Conservation (phyloP, 2,113 vertebrate genomes). For the Phalacrocorax pelagicus region DNA sequence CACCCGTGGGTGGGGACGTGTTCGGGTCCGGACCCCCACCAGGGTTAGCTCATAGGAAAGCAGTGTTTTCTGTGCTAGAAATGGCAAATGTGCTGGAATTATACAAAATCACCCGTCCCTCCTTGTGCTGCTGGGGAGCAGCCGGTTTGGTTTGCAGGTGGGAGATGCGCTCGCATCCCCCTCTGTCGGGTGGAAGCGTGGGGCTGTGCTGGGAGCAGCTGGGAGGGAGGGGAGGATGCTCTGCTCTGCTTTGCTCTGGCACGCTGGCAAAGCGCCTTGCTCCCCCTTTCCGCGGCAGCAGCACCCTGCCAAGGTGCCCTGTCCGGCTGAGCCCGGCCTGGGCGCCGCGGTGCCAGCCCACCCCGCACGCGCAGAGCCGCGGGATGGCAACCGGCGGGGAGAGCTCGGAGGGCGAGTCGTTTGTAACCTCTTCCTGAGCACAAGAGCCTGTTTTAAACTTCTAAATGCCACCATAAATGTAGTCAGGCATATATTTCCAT, state of each 20-base stretch:
- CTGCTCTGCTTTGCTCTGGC: not conserved
- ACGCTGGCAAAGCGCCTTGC: too few relatives aligned
- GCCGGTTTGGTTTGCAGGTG: not conserved
- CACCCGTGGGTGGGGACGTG: accelerated
- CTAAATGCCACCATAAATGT: constrained; percentile 72
- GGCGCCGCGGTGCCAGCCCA: not conserved
- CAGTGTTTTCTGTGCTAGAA: not conserved
- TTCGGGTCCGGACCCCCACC: not conserved
- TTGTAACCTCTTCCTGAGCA: constrained; percentile 61
- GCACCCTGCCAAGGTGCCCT: not conserved
- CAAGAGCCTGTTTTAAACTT: constrained; percentile 66
- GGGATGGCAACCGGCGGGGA: constrained; percentile 46
- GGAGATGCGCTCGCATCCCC: accelerated
- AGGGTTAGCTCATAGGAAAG: not conserved
- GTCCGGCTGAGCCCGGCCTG: not conserved
- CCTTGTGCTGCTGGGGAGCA: not conserved
- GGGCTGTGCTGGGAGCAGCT: too few relatives aligned
- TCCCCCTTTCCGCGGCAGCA: accelerated
- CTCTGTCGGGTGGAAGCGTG: not conserved
- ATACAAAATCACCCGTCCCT: too few relatives aligned
- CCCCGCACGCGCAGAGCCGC: not conserved
- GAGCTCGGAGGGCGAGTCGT: constrained; percentile 55
- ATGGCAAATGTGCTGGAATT: accelerated
- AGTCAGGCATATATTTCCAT: constrained; percentile 78
- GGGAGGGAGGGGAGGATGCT: not conserved